Base-by-base conservation (phyloP, 2,888 invertebrate species). In the Onthophagus sagittarius region DNA sequence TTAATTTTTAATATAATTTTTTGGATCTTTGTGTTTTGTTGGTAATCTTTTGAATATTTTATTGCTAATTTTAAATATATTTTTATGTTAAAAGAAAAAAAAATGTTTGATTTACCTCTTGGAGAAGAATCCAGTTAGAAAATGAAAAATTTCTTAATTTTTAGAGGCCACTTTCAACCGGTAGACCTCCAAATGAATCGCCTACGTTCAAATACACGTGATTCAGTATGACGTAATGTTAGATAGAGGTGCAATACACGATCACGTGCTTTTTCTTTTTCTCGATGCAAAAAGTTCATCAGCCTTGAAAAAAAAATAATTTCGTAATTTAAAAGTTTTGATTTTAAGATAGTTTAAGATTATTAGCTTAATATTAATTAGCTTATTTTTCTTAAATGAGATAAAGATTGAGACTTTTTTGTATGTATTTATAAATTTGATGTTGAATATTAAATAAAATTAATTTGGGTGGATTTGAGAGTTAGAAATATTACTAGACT, bases 1-100 rank as follows among this genome's bases (percentile, higher is more conserved):
- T 81, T 95, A 13, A 88, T 93, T 74, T 95, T 95, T 84, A 95
- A 95, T 81, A 87, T 84, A 64, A 82, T 85, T 73, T 85, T 85
- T 75, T 85, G 85, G 85, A 80, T 83, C 2, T 85, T 67, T 32
- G 67, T 67, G 4, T 67, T 67, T 23, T 67, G 32, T 23, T 23
- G 23, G 67, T 67, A 23, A 67, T 64, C n/a, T 7, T 53, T 53
- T 11, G 39, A 53, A 53, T 53, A 53, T 7, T 53, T 53, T 53
- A 23, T 23, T 3, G 23, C 23, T 23, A 23, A 1, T 1, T 23
- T 23, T 23, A 23, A 23, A 23, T 23, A 23, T 23, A 23, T 23
- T 23, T 23, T 23, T 23, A 23, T 23, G 23, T 23, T 2, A 23
- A 23, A 23, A 23, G 1, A 23, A 23, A 23, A 23, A 23, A 2